These are phyloP conservation scores for Myoxocephalus aenaeus DNA, from an alignment of 2,797 vertebrate genomes.

Conservation along the genomic window DNA sequence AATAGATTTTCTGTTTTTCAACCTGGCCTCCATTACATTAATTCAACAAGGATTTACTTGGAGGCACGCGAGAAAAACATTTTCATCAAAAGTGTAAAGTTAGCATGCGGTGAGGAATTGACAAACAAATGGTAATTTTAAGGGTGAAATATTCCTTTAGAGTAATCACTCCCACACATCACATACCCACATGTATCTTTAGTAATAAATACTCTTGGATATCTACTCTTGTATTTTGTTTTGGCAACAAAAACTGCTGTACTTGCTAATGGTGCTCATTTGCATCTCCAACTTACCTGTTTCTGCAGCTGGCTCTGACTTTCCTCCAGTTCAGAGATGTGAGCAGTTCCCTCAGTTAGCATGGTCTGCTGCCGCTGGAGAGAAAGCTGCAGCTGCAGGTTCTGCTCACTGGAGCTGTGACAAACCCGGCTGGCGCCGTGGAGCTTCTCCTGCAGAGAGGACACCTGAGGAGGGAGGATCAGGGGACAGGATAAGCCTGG, in stretches of 20 bases:
- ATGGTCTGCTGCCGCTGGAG: slow-evolving; percentile 92
- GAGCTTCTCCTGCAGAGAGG: slow-evolving; percentile 88
- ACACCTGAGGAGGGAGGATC: slow-evolving; percentile 79
- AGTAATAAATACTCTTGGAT: too few relatives aligned
- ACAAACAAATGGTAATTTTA: too few relatives aligned
- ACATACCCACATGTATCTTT: neutral
- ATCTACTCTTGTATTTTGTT: too few relatives aligned
- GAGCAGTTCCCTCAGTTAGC: slow-evolving; percentile 90
- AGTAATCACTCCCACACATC: neutral
- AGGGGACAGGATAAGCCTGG: neutral
- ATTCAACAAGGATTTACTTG: too few relatives aligned
- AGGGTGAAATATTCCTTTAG: too few relatives aligned
- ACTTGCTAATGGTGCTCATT: neutral
- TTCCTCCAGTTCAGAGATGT: slow-evolving; percentile 93
- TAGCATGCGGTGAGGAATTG: too few relatives aligned
- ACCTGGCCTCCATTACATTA: neutral
- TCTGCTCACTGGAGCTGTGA: slow-evolving; percentile 87
- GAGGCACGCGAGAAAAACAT: too few relatives aligned
- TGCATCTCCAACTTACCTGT: slow-evolving; percentile 80
- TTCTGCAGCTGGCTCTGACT: slow-evolving; percentile 89
- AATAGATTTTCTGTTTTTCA: neutral
- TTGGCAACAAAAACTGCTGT: too few relatives aligned
- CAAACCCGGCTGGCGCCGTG: slow-evolving; percentile 82
- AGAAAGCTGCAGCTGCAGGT: slow-evolving; percentile 88
- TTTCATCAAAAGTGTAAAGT: too few relatives aligned